A percentile compares a stretch with the other conserved stretches of the same genome.
Conservation (phyloP, 2,888 invertebrate species). For the Myopa testacea region DNA sequence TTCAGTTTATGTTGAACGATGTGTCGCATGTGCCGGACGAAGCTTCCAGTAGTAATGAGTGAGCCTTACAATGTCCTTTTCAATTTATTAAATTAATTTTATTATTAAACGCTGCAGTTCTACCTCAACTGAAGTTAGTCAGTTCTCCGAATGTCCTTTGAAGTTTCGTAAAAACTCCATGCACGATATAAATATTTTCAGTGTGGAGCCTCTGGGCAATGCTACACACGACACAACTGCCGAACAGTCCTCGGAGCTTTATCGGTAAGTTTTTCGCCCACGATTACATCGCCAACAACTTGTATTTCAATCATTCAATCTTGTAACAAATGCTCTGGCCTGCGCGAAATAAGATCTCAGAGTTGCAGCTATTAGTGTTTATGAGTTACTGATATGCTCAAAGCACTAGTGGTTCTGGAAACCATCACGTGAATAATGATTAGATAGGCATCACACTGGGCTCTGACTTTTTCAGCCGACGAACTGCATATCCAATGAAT, state of each 20-base stretch:
- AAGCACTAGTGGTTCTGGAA: no score
- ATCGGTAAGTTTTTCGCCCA: constrained; percentile 63
- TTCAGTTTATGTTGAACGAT: constrained; percentile 66
- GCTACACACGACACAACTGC: constrained; percentile 68
- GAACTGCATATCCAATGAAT: no score
- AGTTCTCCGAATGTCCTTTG: constrained; percentile 56
- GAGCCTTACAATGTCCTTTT: constrained; percentile 43
- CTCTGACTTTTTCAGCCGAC: no score
- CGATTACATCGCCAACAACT: background rate
- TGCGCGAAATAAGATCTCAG: no score
- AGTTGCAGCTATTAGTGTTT: no score
- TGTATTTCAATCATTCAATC: background rate
- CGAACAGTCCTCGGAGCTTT: constrained; percentile 70
- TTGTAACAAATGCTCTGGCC: no score
- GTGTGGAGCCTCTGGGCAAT: constrained; percentile 71
- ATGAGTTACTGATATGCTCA: no score
- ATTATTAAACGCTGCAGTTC: constrained; percentile 52
- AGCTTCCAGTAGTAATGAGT: constrained; percentile 67
- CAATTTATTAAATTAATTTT: background rate
- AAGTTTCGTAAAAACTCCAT: constrained; percentile 59
- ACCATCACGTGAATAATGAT: no score
- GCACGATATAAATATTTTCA: constrained; percentile 69
- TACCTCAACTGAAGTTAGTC: constrained; percentile 63
- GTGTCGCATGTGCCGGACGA: constrained; percentile 62
- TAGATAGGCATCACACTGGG: no score